Evolutionary conservation across 2,888 invertebrate genomes (phyloP), one percentile per base, ranked within the genome.

Genomic region (Margaritifera margaritifera): DNA sequence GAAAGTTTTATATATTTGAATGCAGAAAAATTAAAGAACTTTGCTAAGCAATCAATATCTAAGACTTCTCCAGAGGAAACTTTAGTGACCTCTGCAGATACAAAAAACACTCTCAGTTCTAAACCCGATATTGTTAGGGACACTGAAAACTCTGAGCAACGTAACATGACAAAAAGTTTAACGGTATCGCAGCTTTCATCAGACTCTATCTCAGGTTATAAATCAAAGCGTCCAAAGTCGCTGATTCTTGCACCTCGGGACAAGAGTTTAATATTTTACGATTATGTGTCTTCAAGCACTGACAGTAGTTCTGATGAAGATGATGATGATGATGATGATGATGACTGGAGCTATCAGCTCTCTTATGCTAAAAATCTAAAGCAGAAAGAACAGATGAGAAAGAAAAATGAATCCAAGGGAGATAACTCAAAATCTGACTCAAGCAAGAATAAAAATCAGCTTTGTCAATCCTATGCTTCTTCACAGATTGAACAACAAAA

Each of bases 181-280:
- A 73, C 74, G 27, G 58, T 72, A 51, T 74, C 73, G 56, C 71
- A 77, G 57, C 72, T 77, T 51, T 74, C 76, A n/a, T 71, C 74
- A 8, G 70, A 71, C 22, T 72, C 71, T 4, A 63, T 77, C 61
- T 66, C 74, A 54, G 76, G 73, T 5, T 77, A 77, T 66, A 60
- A 74, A 24, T 73, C 76, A 25, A 75, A 74, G 54, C 64, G 80
- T 20, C 80, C 80, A 24, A 79, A 74, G 57, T 80, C 80, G 59
- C 68, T 85, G 24, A 80, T 85, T 58, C 71, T 85, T 24, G 80
- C 79, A 27, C 80, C 83, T 42, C 78, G 80, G 62, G 85, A 85
- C 25, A 84, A 83, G 67, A 77, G 78, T 53, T 82, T 80, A 61
- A 64, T 78, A 55, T 80, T 81, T 61, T 80, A 82, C 69, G 81